phyloP scores from a whole-genome alignment of 1,140 invertebrate species.

The Rhagoletis zephyria region DNA sequence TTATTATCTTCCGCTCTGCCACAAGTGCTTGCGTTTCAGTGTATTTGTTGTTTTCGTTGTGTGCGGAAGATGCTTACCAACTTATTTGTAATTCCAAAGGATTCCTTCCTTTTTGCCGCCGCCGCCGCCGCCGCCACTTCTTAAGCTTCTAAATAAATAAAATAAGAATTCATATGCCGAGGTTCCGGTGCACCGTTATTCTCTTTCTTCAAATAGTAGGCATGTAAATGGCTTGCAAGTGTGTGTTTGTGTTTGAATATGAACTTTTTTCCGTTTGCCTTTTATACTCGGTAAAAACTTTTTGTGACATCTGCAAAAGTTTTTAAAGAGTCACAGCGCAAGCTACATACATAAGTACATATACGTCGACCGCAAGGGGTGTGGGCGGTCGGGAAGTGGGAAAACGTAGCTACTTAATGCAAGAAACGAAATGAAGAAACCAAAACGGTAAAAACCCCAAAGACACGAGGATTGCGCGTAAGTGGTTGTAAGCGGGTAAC shows the following conservation, averaged over 20 bases:
- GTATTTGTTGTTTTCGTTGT: background rate
- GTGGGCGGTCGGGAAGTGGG: background rate
- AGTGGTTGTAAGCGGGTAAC: background rate
- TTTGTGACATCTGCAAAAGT: slow-evolving; percentile 52
- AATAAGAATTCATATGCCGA: slow-evolving; percentile 22
- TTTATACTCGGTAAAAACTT: slow-evolving; percentile 36
- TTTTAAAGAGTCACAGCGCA: slow-evolving; percentile 6
- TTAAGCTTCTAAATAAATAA: slow-evolving; percentile 27
- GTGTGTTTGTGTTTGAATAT: slow-evolving; percentile 15
- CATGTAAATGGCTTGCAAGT: background rate
- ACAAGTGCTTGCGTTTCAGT: background rate
- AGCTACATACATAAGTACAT: background rate
- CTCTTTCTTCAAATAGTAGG: background rate
- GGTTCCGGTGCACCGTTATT: background rate
- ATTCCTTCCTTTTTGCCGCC: background rate
- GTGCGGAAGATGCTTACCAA: background rate
- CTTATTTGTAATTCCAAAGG: slow-evolving; percentile 49
- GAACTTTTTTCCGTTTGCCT: slow-evolving; percentile 19
- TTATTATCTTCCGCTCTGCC: slow-evolving; percentile 39
- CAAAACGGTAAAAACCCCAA: background rate
- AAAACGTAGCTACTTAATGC: slow-evolving; percentile 11
- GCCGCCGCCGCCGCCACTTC: background rate
- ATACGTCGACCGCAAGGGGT: background rate
- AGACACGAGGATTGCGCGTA: background rate
- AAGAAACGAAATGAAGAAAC: slow-evolving; percentile 8